Percentiles rank a stretch among this genome's conserved stretches.
Conservation (phyloP, 2,797 vertebrate species). For the Etheostoma nigrum region DNA sequence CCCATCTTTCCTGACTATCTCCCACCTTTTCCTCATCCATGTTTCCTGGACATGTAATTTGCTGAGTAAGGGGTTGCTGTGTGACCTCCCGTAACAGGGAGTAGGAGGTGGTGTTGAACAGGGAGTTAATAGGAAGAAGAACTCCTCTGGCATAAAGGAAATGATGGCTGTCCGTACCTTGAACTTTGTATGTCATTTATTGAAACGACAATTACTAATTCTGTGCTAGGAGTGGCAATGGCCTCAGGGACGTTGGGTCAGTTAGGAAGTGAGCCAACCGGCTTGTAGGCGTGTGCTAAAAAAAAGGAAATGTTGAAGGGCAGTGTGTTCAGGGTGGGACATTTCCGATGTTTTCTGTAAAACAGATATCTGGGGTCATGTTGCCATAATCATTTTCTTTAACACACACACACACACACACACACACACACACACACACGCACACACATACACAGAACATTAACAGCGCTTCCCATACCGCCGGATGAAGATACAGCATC, state of each 20-base stretch:
- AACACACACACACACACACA: conserved; percentile 22
- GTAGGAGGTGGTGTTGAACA: conserved; percentile 46
- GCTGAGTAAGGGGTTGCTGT: conserved; percentile 58
- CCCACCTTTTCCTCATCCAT: conserved; percentile 43
- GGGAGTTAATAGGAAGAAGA: conserved; percentile 62
- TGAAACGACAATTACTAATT: conserved; percentile 13
- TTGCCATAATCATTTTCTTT: conserved; percentile 73
- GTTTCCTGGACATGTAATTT: conserved; percentile 52
- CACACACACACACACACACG: neutral
- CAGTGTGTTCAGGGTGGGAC: conserved; percentile 59
- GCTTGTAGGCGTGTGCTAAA: conserved; percentile 29
- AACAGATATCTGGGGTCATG: conserved; percentile 58
- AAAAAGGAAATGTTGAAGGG: conserved; percentile 39
- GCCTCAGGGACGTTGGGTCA: conserved; percentile 28
- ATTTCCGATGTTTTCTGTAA: conserved; percentile 72
- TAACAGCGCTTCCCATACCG: conserved; percentile 58
- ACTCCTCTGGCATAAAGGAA: conserved; percentile 52
- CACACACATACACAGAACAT: conserved; percentile 43
- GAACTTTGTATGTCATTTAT: conserved; percentile 63
- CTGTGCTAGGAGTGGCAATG: conserved; percentile 6
- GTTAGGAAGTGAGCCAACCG: conserved; percentile 41
- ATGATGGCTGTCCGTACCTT: conserved; percentile 61
- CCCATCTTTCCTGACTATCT: conserved; percentile 45
- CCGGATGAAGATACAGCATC: conserved; percentile 69
- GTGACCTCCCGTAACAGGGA: conserved; percentile 48